These are phyloP conservation scores for Scaptomyza caliginosa DNA, from an alignment of 2,888 invertebrate genomes.

Conservation along the genomic window DNA sequence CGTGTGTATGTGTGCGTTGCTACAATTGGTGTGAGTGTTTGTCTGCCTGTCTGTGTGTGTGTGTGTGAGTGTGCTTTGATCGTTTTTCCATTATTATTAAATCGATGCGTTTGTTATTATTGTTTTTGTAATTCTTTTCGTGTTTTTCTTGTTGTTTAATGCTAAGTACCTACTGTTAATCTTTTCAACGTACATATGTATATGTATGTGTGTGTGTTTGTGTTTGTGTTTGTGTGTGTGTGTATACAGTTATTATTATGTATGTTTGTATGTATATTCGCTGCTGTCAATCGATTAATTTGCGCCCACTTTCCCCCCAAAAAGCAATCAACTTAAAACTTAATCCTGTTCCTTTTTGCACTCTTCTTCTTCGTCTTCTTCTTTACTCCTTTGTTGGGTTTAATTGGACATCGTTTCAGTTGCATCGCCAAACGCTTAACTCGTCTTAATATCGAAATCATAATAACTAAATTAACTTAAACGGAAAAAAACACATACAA, in stretches of 20 bases:
- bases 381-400: constrained; percentile 27
- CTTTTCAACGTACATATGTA: constrained; percentile 61
- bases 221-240: constrained; percentile 11
- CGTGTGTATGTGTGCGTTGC: constrained; percentile 55
- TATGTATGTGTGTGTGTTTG: constrained; percentile 16
- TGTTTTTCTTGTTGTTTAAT: constrained; percentile 45
- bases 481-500: constrained; percentile 46
- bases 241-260: constrained; percentile 30
- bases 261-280: constrained; percentile 29
- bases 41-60: constrained; percentile 24
- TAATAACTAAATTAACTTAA: constrained; percentile 74
- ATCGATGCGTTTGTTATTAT: constrained; percentile 26
- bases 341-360: constrained; percentile 50
- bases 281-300: constrained; percentile 30
- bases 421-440: constrained; percentile 8
- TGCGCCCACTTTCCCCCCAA: constrained; percentile 54
- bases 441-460: constrained; percentile 54
- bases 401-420: constrained; percentile 2
- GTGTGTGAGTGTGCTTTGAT: constrained; percentile 26
- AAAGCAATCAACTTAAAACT: constrained; percentile 54
- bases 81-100: constrained; percentile 44
- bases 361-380: too few relatives aligned
- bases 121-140: constrained; percentile 11
- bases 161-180: constrained; percentile 73
- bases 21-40: constrained; percentile 42